Percentiles rank a stretch among this genome's conserved stretches.
Evolutionary conservation across 2,888 invertebrate species (phyloP).

Genomic region (Agrochola lychnidis): DNA sequence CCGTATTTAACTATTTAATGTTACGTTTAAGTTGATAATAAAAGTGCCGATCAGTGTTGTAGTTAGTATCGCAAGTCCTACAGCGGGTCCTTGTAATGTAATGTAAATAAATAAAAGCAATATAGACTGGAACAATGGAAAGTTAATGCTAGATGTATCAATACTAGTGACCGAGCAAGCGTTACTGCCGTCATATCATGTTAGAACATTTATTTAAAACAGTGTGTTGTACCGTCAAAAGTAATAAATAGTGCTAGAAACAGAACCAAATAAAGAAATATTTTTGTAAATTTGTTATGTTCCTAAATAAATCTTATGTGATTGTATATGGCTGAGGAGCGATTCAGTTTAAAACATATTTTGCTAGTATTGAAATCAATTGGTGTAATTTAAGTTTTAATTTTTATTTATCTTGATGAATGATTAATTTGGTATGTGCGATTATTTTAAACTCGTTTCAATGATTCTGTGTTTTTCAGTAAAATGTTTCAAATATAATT

Average conservation of each 20-base stretch:
- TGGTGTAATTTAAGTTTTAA: constrained; percentile 67
- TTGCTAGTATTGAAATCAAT: constrained; percentile 65
- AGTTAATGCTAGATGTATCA: constrained; percentile 39
- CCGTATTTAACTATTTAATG: constrained; percentile 50
- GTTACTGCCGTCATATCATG: constrained; percentile 62
- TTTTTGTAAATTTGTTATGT: constrained; percentile 82
- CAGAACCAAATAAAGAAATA: constrained; percentile 82
- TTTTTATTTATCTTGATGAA: constrained; percentile 53
- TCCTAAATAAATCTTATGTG: constrained; percentile 78
- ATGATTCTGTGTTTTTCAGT: constrained; percentile 46
- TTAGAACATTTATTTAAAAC: constrained; percentile 51
- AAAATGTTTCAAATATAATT: constrained; percentile 44
- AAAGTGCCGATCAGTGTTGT: constrained; percentile 60
- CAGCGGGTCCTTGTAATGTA: constrained; percentile 47
- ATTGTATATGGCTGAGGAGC: constrained; percentile 66
- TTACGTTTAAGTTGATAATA: constrained; percentile 52
- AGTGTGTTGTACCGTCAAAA: constrained; percentile 61
- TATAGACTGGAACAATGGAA: constrained; percentile 63
- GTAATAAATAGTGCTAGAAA: constrained; percentile 70
- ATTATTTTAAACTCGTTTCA: constrained; percentile 45
- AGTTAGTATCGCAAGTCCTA: constrained; percentile 45
- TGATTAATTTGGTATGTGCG: constrained; percentile 42
- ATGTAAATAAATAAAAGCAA: constrained; percentile 63
- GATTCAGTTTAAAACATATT: constrained; percentile 65
- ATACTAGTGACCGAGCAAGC: constrained; percentile 41